Evolutionary conservation across 2,797 vertebrate species (phyloP).

Genomic region (Danio choprae): DNA sequence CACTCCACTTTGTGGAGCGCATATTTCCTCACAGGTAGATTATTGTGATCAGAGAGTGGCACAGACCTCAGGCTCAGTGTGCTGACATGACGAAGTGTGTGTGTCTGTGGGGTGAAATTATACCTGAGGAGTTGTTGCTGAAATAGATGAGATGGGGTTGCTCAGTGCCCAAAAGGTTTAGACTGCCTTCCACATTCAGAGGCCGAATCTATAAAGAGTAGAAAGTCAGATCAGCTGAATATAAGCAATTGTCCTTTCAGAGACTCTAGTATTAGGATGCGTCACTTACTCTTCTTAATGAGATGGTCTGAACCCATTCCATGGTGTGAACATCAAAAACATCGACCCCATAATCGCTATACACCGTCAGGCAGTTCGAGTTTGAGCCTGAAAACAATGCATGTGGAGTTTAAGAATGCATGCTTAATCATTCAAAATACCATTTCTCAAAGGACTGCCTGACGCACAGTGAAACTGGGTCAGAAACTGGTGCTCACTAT

Average conservation of each 20-base stretch:
- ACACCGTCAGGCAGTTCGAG: constrained; percentile 89
- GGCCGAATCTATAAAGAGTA: constrained; percentile 85
- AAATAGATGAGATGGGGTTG: constrained; percentile 92
- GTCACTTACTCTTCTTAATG: constrained; percentile 84
- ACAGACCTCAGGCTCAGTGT: not conserved
- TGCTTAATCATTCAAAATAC: not conserved
- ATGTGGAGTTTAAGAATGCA: constrained; percentile 5
- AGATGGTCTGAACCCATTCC: constrained; percentile 97
- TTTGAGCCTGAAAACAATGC: constrained; percentile 82
- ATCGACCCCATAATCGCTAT: constrained; percentile 93
- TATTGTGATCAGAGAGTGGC: constrained; percentile 3
- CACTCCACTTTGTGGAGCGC: not conserved
- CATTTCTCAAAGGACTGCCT: not conserved
- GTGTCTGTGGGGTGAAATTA: not conserved
- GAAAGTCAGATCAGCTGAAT: constrained; percentile 25
- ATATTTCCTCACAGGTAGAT: not conserved
- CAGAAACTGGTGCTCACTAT: not conserved
- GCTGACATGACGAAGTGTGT: not conserved
- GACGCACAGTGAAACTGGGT: not conserved
- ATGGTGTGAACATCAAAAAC: constrained; percentile 91
- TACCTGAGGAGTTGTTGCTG: constrained; percentile 85
- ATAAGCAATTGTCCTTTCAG: constrained; percentile 15
- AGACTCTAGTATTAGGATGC: not conserved
- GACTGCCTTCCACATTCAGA: constrained; percentile 88
- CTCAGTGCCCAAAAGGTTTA: constrained; percentile 91